phyloP scores from a whole-genome alignment of 2,888 invertebrate genomes.

The Drosophila nigricruria region DNA sequence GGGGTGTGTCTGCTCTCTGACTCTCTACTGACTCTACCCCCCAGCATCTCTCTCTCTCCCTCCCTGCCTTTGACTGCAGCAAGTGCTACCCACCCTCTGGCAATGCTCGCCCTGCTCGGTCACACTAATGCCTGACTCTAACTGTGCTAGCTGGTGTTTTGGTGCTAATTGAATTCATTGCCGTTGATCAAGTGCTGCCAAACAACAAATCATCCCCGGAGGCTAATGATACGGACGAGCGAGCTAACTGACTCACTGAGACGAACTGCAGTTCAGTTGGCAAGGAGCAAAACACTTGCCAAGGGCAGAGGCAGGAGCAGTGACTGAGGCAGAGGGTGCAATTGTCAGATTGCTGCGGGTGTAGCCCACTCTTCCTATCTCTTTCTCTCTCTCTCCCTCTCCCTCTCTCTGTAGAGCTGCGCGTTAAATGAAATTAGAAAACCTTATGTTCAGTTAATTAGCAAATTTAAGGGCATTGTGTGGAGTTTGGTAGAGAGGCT shows the following conservation, averaged over 20 bases:
- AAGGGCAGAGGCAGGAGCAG: neutral
- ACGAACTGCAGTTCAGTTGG: constrained; percentile 19
- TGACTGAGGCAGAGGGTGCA: constrained; percentile 27
- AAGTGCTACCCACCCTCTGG: constrained; percentile 53
- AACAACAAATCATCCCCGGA: constrained; percentile 80
- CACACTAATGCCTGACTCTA: constrained; percentile 19
- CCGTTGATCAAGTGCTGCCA: constrained; percentile 82
- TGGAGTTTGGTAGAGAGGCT: constrained; percentile 9
- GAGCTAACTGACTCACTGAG: constrained; percentile 51
- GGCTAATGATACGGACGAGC: constrained; percentile 78
- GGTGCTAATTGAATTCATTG: constrained; percentile 83
- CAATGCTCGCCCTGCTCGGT: neutral
- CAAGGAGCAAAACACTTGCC: constrained; percentile 14
- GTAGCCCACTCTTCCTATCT: neutral
- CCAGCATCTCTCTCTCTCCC: neutral
- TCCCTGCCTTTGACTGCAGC: constrained; percentile 34
- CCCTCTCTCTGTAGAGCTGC: constrained; percentile 5
- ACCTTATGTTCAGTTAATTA: constrained; percentile 82
- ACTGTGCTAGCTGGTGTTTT: constrained; percentile 65
- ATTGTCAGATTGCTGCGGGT: constrained; percentile 10
- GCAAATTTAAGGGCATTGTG: constrained; percentile 67
- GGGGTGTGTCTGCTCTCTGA: constrained; percentile 69
- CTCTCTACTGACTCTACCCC: neutral
- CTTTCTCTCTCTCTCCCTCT: neutral
- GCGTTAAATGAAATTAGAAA: constrained; percentile 81